Conservation (phyloP, 2,888 invertebrate genomes). For the Cryptosula pallasiana region DNA sequence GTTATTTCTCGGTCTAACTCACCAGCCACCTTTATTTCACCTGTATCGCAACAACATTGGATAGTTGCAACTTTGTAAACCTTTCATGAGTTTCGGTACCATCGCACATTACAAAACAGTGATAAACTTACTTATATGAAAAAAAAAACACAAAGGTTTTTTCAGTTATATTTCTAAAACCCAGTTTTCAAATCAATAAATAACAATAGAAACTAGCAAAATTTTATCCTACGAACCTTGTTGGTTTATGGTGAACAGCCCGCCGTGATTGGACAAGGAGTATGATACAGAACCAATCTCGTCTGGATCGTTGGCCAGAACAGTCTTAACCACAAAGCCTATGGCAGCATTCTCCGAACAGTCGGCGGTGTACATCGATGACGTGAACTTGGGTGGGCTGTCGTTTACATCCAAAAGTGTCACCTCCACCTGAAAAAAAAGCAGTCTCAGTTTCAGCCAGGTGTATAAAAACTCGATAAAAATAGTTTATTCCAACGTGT, state of each 20-base stretch:
- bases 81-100: too few relatives aligned
- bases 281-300: not conserved
- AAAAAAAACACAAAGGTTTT: too few relatives aligned
- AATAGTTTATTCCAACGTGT: too few relatives aligned
- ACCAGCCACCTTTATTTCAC: constrained; percentile 64
- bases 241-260: not conserved
- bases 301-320: constrained; percentile 48
- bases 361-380: constrained; percentile 82
- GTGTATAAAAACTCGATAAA: too few relatives aligned
- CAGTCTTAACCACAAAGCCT: constrained; percentile 65
- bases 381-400: constrained; percentile 82
- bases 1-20: constrained; percentile 81
- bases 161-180: too few relatives aligned
- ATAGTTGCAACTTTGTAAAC: too few relatives aligned
- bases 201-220: too few relatives aligned
- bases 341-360: constrained; percentile 81
- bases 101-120: too few relatives aligned
- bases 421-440: constrained; percentile 71
- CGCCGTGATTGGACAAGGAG: not conserved
- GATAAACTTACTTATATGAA: too few relatives aligned
- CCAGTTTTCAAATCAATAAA: too few relatives aligned
- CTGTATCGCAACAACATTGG: not conserved
- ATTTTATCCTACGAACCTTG: not conserved
- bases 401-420: constrained; percentile 86
- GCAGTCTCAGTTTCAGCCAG: too few relatives aligned